Base-by-base conservation (phyloP, 2,797 vertebrate species). In the Gadopsis marmoratus region DNA sequence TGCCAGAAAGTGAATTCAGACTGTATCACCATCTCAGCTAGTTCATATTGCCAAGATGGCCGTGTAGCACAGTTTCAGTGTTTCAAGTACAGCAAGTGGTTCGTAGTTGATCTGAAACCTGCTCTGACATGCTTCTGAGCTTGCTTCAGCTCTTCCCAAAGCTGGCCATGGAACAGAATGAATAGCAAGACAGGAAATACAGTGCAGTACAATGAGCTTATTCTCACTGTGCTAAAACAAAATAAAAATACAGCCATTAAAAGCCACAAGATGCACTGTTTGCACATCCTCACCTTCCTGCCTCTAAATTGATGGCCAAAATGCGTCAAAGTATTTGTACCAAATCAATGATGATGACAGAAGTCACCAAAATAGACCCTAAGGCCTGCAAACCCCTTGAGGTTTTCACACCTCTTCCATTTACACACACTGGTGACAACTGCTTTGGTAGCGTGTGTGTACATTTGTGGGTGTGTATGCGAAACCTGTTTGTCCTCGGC, bases 1-100 rank as follows among this genome's bases (percentile, higher is more conserved):
- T 90, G 82, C 67, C 81, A 88, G 86, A 92, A 93, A 94, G 90
- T 93, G 88, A 83, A 88, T 91, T 93, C 87, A 82, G 83, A 84
- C 81, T 90, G 83, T 86, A 88, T 92, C 91, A 90, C 83, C 88
- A 54, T 89, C 91, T 89, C 79, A 73, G 85, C 77, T 71, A 71
- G 81, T 85, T 88, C 79, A 60, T 63, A 72, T 79, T 86, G 82
- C 75, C 79, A 78, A 75, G 69, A 86, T 56, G 55, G 67, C 69
- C 37, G n/a, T 62, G 79, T 61, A 86, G 81, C 82, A 37, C 55
- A 45, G 64, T 78, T 76, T 79, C 39, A 53, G 35, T 14, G 72
- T 78, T 85, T 89, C 65, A 58, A 73, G 58, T 39, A 26, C 58
- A 17, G 67, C 53, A n/a, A 77, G 51, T 60, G 58, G 87, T 58